Base-by-base conservation (phyloP, 1,140 invertebrate species). In the Galleria mellonella region DNA sequence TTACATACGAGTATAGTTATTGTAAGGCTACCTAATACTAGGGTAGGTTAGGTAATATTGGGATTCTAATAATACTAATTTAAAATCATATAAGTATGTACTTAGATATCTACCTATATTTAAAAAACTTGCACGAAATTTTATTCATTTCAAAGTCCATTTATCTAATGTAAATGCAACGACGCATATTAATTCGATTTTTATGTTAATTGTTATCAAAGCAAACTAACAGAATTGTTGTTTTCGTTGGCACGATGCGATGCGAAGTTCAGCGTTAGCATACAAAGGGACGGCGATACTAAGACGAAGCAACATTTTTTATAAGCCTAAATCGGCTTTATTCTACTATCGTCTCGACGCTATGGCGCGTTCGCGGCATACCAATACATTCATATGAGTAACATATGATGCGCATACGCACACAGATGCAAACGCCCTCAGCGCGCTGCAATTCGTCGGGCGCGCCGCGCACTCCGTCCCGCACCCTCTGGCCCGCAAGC, bases 401-500 rank as follows among this genome's bases (percentile, higher is more conserved):
- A 33, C 9, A 46, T 55, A 51, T 43, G 57, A 56, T 74, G 72
- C 76, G 60, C 68, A 59, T 51, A 75, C 79, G 62, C 79, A 78
- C 72, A 82, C 76, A 57, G 14, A 28, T 46, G 13, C 27, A 38
- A 32, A 46, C 56, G 71, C 76, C 70, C 74, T 72, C 70, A 60
- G 62, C 59, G 59, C 58, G 78, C 73, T 84, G 81, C 81, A 86
- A 84, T 86, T 83, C 81, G 78, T 81, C 68, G 77, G 55, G 67
- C 29, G 51, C 45, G 61, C 57, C 41, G 50, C 62, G 54, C 54
- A 15, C 29, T 40, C 32, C 42, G 32, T 32, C 55, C 62, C 71
- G 64, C 64, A 60, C 67, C 60, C 64, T 58, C 55, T 48, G 50
- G 58, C 72, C 72, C 72, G 75, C 75, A 78, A 75, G 79, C 79